A percentile compares a stretch with the other conserved stretches of the same genome.
These are phyloP conservation scores for Drosophila nigromelanica DNA, from an alignment of 1,140 invertebrate genomes.

Conservation along the genomic window DNA sequence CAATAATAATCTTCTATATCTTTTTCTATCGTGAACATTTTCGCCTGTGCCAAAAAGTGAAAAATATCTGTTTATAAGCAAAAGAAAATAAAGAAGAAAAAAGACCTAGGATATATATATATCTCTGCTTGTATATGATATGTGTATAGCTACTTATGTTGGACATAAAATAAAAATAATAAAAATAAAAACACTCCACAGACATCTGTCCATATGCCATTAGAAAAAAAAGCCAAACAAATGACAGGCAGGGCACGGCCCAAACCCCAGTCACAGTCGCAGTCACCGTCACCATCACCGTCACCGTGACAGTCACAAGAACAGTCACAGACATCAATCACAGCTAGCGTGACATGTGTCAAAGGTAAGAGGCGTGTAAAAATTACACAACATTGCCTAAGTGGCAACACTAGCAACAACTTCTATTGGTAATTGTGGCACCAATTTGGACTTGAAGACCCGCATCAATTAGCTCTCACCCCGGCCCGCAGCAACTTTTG, in stretches of 20 bases:
- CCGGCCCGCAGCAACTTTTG: constrained; percentile 23
- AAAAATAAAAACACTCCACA: constrained; percentile 6
- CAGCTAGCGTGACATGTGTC: constrained; percentile 67
- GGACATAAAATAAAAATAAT: constrained; percentile 3
- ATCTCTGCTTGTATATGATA: not conserved
- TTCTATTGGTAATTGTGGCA: constrained; percentile 30
- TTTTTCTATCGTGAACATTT: constrained; percentile 10
- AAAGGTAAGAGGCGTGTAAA: constrained; percentile 69
- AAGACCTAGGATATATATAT: not conserved
- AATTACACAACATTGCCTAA: constrained; percentile 61
- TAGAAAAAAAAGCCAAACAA: constrained; percentile 42
- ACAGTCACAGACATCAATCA: constrained; percentile 64
- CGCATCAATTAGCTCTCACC: constrained; percentile 73
- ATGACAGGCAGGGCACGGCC: constrained; percentile 30
- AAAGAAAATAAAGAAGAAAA: not conserved
- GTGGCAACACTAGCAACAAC: not conserved
- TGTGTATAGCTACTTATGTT: constrained; percentile 4
- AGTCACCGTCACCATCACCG: not conserved
- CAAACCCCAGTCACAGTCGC: constrained; percentile 1
- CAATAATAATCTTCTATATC: constrained; percentile 63
- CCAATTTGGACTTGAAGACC: constrained; percentile 32
- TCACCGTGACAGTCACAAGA: not conserved
- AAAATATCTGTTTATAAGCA: constrained; percentile 7
- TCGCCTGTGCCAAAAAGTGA: constrained; percentile 13
- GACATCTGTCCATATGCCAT: constrained; percentile 31